phyloP scores from a whole-genome alignment of 2,888 invertebrate genomes.

The Drosophila robusta region DNA sequence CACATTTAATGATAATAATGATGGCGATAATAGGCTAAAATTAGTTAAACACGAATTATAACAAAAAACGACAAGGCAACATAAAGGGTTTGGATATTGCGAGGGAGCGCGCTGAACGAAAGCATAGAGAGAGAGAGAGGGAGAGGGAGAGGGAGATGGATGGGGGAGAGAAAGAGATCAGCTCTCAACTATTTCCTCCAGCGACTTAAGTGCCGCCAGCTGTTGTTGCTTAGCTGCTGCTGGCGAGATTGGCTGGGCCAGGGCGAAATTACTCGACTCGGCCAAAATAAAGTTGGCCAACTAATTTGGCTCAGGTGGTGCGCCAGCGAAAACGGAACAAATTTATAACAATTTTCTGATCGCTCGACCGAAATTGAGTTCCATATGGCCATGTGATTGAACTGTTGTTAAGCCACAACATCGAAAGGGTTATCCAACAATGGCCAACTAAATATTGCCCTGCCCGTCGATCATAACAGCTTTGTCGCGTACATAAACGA shows the following conservation, averaged over 20 bases:
- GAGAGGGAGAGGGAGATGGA: slow-evolving; percentile 15
- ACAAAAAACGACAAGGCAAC: slow-evolving; percentile 46
- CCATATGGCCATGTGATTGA: slow-evolving; percentile 58
- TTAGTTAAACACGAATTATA: slow-evolving; percentile 81
- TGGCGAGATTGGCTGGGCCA: slow-evolving; percentile 47
- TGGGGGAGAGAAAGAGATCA: slow-evolving; percentile 41
- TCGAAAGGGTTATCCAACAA: neutral
- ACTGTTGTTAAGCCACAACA: slow-evolving; percentile 27
- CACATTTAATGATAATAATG: slow-evolving; percentile 81
- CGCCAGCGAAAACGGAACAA: slow-evolving; percentile 65
- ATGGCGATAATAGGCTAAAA: slow-evolving; percentile 80
- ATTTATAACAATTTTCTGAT: slow-evolving; percentile 73
- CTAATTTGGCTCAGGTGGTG: slow-evolving; percentile 81
- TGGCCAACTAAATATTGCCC: slow-evolving; percentile 1
- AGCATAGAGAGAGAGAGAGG: slow-evolving; percentile 18
- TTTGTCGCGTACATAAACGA: slow-evolving; percentile 64
- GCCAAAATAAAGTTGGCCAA: slow-evolving; percentile 58
- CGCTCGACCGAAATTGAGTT: slow-evolving; percentile 36
- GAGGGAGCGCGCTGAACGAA: slow-evolving; percentile 47
- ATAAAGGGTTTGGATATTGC: slow-evolving; percentile 55
- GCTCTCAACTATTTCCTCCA: slow-evolving; percentile 58
- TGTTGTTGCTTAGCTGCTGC: slow-evolving; percentile 52
- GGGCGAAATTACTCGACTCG: slow-evolving; percentile 55
- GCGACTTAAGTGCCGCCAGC: slow-evolving; percentile 71
- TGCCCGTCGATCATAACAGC: slow-evolving; percentile 43